Conservation (phyloP, 2,113 vertebrate genomes). For the Embiotoca jacksoni region DNA sequence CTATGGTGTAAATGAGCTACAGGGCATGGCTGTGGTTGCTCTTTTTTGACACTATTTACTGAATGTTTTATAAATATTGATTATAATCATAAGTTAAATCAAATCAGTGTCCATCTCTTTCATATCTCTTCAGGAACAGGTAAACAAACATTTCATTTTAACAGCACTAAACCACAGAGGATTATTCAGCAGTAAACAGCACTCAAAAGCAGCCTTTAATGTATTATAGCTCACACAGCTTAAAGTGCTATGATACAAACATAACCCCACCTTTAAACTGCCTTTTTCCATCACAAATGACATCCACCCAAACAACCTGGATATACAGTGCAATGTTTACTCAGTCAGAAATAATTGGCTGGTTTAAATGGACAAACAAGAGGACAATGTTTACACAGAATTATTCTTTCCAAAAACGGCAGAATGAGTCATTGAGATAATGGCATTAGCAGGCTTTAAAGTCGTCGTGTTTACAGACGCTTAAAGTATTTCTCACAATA, state of each 20-base stretch:
- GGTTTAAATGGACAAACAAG: constrained; percentile 45
- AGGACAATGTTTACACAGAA: constrained; percentile 52
- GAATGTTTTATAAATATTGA: neutral
- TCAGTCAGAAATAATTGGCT: constrained; percentile 29
- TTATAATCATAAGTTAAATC: too few relatives aligned
- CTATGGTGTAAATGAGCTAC: neutral
- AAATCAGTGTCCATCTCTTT: neutral
- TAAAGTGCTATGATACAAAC: constrained; percentile 26
- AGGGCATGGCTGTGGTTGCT: neutral
- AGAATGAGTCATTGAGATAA: constrained; percentile 43
- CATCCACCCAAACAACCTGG: constrained; percentile 28
- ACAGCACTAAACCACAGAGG: constrained; percentile 33
- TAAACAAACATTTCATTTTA: constrained; percentile 36
- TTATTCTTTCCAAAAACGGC: constrained; percentile 59
- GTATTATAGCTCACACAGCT: constrained; percentile 28
- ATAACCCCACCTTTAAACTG: constrained; percentile 28
- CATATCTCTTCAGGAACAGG: constrained; percentile 14
- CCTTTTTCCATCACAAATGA: constrained; percentile 15
- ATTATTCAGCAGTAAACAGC: constrained; percentile 56
- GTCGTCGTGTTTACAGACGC: constrained; percentile 42
- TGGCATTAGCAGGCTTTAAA: constrained; percentile 31
- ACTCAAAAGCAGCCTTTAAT: constrained; percentile 26
- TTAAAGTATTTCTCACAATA: constrained; percentile 45
- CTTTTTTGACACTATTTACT: neutral
- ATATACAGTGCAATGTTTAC: constrained; percentile 58